phyloP scores from a whole-genome alignment of 1,140 invertebrate species.

The Proctacanthus coquilletti region DNA sequence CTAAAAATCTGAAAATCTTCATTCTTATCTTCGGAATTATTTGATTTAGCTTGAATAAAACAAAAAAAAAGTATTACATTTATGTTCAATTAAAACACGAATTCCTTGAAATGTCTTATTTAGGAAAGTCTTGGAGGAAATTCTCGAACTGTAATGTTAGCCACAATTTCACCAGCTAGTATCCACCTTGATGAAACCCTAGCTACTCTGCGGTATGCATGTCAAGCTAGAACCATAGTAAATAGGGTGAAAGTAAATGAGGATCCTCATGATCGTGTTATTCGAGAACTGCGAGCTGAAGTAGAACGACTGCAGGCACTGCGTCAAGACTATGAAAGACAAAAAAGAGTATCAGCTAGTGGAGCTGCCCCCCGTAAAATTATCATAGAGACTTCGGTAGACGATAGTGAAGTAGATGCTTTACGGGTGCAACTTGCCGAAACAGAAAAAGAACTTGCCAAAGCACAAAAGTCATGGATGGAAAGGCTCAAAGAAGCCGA shows the following conservation, averaged over 20 bases:
- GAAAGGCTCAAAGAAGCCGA: conserved; percentile 41
- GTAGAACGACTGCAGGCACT: conserved; percentile 44
- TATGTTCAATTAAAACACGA: conserved; percentile 8
- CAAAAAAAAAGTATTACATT: conserved; percentile 1
- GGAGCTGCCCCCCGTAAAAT: conserved; percentile 20
- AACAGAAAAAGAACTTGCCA: conserved; percentile 38
- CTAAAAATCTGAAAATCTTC: too few relatives aligned
- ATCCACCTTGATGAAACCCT: conserved; percentile 66
- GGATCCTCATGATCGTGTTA: conserved; percentile 71
- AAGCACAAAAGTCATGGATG: conserved; percentile 40
- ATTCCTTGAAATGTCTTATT: too few relatives aligned
- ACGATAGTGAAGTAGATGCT: conserved; percentile 31
- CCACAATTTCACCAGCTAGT: conserved; percentile 61
- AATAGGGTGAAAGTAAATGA: conserved; percentile 91
- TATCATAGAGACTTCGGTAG: conserved; percentile 28
- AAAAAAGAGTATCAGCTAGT: conserved; percentile 20
- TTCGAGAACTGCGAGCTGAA: conserved; percentile 66
- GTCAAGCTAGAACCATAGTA: conserved; percentile 79
- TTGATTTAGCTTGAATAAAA: too few relatives aligned
- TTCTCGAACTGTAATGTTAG: conserved; percentile 80
- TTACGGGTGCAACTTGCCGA: conserved; percentile 40
- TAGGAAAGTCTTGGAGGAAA: conserved; percentile 84
- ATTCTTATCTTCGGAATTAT: too few relatives aligned
- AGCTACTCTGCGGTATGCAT: conserved; percentile 73
- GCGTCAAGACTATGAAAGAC: conserved; percentile 37